Evolutionary conservation across 2,113 vertebrate species (phyloP).

Genomic region (Herpetotheres cachinnans): DNA sequence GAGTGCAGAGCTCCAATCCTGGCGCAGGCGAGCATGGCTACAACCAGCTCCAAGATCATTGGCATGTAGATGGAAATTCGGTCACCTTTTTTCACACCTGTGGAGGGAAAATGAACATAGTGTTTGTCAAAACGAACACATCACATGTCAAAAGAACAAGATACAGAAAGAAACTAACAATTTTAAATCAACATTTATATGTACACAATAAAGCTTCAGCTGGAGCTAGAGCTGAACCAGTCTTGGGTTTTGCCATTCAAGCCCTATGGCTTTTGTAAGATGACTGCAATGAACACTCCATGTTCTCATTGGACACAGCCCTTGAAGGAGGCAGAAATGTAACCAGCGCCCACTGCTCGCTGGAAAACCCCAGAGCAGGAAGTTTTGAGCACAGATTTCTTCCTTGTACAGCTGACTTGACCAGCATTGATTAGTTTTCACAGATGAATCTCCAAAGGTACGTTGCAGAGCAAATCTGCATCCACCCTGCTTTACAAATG

Average conservation of each 20-base stretch:
- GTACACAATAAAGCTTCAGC: not conserved
- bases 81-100: conserved; percentile 92
- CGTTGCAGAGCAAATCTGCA: not conserved
- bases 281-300: not conserved
- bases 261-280: not conserved
- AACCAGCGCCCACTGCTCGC: not conserved
- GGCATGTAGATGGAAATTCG: conserved; percentile 95
- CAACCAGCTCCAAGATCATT: conserved; percentile 93
- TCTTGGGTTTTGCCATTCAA: not conserved
- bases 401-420: not conserved
- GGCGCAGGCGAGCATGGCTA: conserved; percentile 93
- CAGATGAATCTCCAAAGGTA: not conserved
- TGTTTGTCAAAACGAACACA: not conserved
- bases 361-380: not conserved
- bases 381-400: not conserved
- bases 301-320: not conserved
- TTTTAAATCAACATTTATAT: not conserved
- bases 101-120: not conserved
- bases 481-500: not conserved
- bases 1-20: conserved; percentile 94
- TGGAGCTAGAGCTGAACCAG: not conserved
- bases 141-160: not conserved
- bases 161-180: accelerated
- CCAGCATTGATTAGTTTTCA: not conserved
- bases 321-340: not conserved